phyloP scores from a whole-genome alignment of 2,113 vertebrate species.

The Neodon shergylaensis region DNA sequence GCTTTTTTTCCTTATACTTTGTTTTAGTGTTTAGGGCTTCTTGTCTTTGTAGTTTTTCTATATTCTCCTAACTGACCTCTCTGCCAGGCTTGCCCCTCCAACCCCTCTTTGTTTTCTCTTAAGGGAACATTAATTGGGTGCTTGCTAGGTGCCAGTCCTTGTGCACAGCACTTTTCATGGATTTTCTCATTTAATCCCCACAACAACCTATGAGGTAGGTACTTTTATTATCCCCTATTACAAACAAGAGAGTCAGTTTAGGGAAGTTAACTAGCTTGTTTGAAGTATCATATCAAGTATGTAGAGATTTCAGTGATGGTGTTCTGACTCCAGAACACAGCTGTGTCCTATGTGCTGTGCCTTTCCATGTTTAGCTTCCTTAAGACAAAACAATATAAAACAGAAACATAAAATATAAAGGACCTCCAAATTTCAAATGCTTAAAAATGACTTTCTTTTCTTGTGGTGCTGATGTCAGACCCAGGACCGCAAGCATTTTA shows the following conservation, averaged over 20 bases:
- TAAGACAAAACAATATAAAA: constrained; percentile 24
- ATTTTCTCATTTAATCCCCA: constrained; percentile 77
- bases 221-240: constrained; percentile 68
- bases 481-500: not conserved
- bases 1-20: not conserved
- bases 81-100: constrained; percentile 62
- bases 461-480: not conserved
- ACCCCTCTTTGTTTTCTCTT: constrained; percentile 76
- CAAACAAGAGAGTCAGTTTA: constrained; percentile 47
- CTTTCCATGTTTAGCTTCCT: constrained; percentile 11
- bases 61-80: constrained; percentile 57
- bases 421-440: constrained; percentile 29
- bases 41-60: constrained; percentile 58
- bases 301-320: constrained; percentile 31
- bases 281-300: constrained; percentile 3
- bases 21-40: constrained; percentile 27
- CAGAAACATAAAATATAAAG: constrained; percentile 18
- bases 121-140: constrained; percentile 78
- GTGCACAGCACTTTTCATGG: constrained; percentile 69
- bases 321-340: constrained; percentile 62
- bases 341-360: constrained; percentile 7
- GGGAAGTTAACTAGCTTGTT: constrained; percentile 46
- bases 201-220: constrained; percentile 75
- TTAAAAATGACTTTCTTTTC: not conserved
- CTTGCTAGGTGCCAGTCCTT: constrained; percentile 73